Conservation (phyloP, 2,888 invertebrate genomes). For the Plebejus melissa region DNA sequence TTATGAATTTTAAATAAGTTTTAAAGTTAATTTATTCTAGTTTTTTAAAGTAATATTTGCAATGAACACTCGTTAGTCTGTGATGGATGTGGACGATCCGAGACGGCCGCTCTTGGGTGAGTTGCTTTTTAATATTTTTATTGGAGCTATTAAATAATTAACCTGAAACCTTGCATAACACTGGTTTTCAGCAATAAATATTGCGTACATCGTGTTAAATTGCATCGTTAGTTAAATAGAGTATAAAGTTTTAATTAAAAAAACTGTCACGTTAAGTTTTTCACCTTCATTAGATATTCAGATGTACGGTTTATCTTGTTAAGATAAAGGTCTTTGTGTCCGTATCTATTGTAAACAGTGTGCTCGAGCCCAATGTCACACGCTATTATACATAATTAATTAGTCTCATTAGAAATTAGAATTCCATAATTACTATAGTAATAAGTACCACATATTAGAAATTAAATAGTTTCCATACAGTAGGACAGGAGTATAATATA, state of each 20-base stretch:
- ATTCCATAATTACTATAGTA: not conserved
- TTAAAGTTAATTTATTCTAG: constrained; percentile 20
- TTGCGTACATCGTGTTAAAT: not conserved
- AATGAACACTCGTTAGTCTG: constrained; percentile 5
- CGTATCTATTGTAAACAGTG: not conserved
- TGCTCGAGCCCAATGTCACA: not conserved
- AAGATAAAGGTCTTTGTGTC: constrained; percentile 7
- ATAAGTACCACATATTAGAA: not conserved
- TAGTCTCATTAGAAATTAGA: not conserved
- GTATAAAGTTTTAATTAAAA: not conserved
- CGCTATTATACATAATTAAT: not conserved
- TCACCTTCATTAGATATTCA: constrained; percentile 4
- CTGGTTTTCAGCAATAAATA: constrained; percentile 15
- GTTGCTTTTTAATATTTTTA: constrained; percentile 30
- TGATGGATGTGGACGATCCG: constrained; percentile 43
- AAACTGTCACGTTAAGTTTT: not conserved
- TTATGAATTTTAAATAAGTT: constrained; percentile 3
- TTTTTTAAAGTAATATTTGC: not conserved
- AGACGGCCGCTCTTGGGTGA: constrained; percentile 42
- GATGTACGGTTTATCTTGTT: not conserved
- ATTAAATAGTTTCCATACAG: too few relatives aligned
- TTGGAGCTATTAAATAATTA: not conserved
- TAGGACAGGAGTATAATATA: too few relatives aligned
- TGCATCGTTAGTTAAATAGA: not conserved
- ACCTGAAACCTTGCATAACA: constrained; percentile 25